Evolutionary conservation across 2,797 vertebrate genomes (phyloP).

Genomic region (Sparidentex hasta): DNA sequence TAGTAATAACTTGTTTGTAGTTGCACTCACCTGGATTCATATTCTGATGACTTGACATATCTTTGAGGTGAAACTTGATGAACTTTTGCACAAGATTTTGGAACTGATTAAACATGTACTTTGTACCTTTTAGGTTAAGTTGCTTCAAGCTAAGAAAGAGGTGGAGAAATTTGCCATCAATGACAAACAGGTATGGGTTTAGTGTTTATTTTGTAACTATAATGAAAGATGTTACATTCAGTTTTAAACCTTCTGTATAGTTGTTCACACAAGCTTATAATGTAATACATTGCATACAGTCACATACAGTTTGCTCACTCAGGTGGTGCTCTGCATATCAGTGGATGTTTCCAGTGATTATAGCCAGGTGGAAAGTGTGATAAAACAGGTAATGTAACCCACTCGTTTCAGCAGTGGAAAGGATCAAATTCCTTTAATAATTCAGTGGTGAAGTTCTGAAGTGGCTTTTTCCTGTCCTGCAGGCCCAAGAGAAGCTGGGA

Average conservation of each 20-base stretch:
- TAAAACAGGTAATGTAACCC: conserved; percentile 93
- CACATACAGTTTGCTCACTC: conserved; percentile 30
- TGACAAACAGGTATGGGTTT: conserved; percentile 93
- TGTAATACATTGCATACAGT: conserved; percentile 22
- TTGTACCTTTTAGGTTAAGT: conserved; percentile 86
- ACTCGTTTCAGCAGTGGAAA: conserved; percentile 15
- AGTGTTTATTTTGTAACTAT: background rate
- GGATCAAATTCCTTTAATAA: conserved; percentile 37
- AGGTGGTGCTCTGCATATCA: conserved; percentile 98
- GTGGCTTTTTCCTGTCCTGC: conserved; percentile 26
- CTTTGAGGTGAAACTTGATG: background rate
- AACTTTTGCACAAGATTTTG: conserved; percentile 1
- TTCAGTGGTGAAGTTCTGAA: conserved; percentile 17
- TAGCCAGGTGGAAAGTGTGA: conserved; percentile 94
- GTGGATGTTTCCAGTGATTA: conserved; percentile 97
- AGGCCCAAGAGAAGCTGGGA: conserved; percentile 98
- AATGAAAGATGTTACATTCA: background rate
- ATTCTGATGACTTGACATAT: too few relatives aligned
- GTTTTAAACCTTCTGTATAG: background rate
- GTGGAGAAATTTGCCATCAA: conserved; percentile 96
- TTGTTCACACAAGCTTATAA: background rate
- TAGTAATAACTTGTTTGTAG: conserved; percentile 33
- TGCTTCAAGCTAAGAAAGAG: conserved; percentile 96
- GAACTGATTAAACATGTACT: conserved; percentile 6
- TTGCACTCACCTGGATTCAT: background rate